These are phyloP conservation scores for Arenaria interpres DNA, from an alignment of 2,113 vertebrate species.

Conservation along the genomic window DNA sequence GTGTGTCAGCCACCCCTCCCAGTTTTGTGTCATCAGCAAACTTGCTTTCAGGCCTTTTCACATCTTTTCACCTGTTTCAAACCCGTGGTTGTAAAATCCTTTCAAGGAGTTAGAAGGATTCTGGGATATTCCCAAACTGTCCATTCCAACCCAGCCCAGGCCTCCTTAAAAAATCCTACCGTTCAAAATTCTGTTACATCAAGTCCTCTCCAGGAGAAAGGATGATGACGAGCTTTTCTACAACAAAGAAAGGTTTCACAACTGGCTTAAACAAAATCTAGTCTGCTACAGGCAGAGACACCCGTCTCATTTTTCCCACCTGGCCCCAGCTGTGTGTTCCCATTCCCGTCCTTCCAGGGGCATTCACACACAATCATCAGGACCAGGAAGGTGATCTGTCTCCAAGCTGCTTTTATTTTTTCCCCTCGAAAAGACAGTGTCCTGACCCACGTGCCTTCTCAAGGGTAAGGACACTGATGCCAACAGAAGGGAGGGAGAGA, in stretches of 20 bases:
- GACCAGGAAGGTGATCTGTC: background rate
- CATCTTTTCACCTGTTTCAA: background rate
- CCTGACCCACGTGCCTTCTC: background rate
- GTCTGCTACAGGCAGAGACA: background rate
- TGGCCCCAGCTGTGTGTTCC: background rate
- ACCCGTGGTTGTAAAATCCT: background rate
- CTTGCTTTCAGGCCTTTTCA: background rate
- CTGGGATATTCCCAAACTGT: background rate
- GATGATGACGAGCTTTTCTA: background rate
- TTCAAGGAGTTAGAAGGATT: background rate
- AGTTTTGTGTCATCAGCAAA: too few relatives aligned
- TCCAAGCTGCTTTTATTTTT: background rate
- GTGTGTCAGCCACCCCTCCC: too few relatives aligned
- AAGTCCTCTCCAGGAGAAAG: background rate
- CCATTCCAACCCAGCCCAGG: background rate
- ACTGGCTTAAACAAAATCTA: background rate
- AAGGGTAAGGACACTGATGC: fast-evolving
- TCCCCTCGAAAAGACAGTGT: background rate
- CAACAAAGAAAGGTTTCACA: background rate
- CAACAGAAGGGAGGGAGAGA: background rate
- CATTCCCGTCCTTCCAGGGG: background rate
- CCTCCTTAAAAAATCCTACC: background rate
- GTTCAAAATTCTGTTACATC: background rate
- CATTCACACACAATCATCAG: background rate
- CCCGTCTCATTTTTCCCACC: background rate